phyloP scores from a whole-genome alignment of 2,797 vertebrate genomes.

The Takifugu rubripes region DNA sequence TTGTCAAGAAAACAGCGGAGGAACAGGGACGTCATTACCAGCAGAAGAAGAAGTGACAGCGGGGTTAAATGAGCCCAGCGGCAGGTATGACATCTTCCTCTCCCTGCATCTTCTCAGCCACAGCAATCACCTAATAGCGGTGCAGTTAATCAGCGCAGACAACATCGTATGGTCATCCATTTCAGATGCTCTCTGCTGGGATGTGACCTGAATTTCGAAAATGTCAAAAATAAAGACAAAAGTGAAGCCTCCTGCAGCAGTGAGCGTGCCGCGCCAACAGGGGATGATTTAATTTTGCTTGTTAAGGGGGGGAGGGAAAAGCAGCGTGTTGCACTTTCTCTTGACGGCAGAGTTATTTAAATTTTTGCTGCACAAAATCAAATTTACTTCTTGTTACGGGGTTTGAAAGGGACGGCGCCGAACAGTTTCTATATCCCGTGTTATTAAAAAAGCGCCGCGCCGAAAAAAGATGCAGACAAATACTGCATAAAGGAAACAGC shows the following conservation, averaged over 20 bases:
- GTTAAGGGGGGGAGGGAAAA: constrained; percentile 13
- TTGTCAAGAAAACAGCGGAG: constrained; percentile 36
- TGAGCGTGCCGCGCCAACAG: constrained; percentile 23
- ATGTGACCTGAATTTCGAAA: constrained; percentile 45
- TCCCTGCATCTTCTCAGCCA: constrained; percentile 55
- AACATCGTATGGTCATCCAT: constrained; percentile 50
- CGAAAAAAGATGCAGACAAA: constrained; percentile 8
- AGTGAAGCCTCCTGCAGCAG: constrained; percentile 25
- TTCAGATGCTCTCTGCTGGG: constrained; percentile 40
- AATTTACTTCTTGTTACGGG: constrained; percentile 65
- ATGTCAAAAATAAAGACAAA: constrained; percentile 5
- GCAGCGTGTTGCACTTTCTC: constrained; percentile 37
- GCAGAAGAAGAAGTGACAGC: constrained; percentile 41
- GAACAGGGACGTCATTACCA: constrained; percentile 32
- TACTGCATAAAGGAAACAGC: constrained; percentile 30
- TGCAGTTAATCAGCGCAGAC: constrained; percentile 59
- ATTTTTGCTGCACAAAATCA: constrained; percentile 47
- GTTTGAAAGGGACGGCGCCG: constrained; percentile 24
- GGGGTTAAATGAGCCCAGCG: constrained; percentile 28
- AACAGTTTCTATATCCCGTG: not conserved
- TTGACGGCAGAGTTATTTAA: constrained; percentile 23
- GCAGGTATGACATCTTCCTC: constrained; percentile 42
- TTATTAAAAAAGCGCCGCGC: too few relatives aligned
- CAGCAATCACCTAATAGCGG: constrained; percentile 44
- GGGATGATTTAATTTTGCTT: constrained; percentile 39